These are phyloP conservation scores for Cydia strobilella DNA, from an alignment of 1,140 invertebrate genomes.

Conservation along the genomic window DNA sequence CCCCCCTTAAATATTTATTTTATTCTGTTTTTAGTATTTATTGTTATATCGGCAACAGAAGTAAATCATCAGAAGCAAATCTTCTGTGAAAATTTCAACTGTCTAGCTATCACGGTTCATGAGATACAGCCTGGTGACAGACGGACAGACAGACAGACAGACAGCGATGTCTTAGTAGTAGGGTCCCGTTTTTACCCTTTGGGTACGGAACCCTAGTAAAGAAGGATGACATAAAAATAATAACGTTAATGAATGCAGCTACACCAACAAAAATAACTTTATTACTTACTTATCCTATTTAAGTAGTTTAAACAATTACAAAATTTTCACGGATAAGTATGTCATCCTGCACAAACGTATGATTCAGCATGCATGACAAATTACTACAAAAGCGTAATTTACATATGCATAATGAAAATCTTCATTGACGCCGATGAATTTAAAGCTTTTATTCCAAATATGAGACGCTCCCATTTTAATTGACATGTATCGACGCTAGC, in stretches of 20 bases:
- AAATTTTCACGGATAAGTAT: not conserved
- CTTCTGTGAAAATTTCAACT: no score
- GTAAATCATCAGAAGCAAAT: no score
- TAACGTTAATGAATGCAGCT: not conserved
- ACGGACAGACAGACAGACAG: no score
- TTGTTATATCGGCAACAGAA: no score
- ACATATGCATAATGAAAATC: conserved; percentile 16
- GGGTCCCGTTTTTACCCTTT: no score
- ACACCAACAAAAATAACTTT: not conserved
- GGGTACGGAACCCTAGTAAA: no score
- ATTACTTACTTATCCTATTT: no score
- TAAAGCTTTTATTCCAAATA: not conserved
- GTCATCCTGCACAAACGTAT: not conserved
- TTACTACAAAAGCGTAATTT: not conserved
- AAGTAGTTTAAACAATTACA: not conserved
- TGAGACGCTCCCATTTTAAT: conserved; percentile 4
- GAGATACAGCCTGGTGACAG: no score
- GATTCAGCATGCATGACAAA: conserved; percentile 24
- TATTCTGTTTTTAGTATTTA: no score
- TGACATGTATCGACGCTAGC: not conserved
- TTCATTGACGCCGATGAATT: conserved; percentile 10
- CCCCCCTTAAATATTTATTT: no score
- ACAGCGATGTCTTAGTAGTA: no score
- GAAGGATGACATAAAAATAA: not conserved
- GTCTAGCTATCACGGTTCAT: no score